phyloP scores from a whole-genome alignment of 2,888 invertebrate species.

The Lymantria dispar region DNA sequence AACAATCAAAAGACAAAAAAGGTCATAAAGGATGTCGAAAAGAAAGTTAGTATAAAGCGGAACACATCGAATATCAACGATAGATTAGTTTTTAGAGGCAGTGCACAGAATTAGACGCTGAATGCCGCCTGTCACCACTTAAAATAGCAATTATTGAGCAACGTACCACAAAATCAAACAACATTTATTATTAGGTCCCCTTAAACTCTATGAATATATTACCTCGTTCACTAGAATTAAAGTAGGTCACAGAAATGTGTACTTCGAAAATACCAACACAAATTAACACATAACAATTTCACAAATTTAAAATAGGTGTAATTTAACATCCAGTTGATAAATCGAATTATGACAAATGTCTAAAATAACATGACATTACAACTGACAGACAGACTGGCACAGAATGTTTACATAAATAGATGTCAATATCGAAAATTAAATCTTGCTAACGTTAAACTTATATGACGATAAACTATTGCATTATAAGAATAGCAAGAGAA shows the following conservation, averaged over 20 bases:
- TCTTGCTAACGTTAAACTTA: no score
- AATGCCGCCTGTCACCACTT: constrained; percentile 55
- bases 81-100: no score
- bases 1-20: no score
- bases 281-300: constrained; percentile 1
- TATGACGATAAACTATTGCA: no score
- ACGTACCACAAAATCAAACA: constrained; percentile 35
- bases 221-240: constrained; percentile 10
- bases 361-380: no score
- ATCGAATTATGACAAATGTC: background rate
- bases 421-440: no score
- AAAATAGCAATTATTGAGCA: constrained; percentile 67
- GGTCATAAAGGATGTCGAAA: no score
- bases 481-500: no score
- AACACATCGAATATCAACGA: no score
- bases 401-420: no score
- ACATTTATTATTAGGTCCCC: background rate
- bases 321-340: constrained; percentile 23
- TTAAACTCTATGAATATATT: constrained; percentile 7
- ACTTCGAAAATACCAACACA: background rate
- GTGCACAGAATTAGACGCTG: constrained; percentile 15
- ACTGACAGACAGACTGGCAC: no score
- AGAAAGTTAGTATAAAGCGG: no score
- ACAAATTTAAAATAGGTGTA: constrained; percentile 22
- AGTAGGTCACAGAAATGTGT: constrained; percentile 3